phyloP scores from a whole-genome alignment of 2,888 invertebrate genomes.

The Torymus texanus region DNA sequence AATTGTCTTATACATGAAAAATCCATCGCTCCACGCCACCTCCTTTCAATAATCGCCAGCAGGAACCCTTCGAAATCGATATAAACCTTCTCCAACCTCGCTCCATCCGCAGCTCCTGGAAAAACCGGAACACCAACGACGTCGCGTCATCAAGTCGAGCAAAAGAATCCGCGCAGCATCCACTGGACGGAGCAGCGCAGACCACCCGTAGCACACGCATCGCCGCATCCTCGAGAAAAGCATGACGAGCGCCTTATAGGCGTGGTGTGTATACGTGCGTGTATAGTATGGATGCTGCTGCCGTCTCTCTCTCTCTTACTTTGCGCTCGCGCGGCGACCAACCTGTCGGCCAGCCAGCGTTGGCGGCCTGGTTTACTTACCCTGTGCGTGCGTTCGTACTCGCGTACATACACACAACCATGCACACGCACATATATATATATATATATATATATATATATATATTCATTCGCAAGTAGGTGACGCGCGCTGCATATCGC shows the following conservation, averaged over 20 bases:
- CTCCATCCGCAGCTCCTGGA: no score
- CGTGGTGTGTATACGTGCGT: not conserved
- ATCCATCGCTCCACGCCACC: no score
- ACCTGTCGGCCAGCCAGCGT: slow-evolving; percentile 42
- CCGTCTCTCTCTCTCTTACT: slow-evolving; percentile 26
- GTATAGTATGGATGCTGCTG: slow-evolving; percentile 20
- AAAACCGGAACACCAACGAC: no score
- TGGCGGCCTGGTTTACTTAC: slow-evolving; percentile 56
- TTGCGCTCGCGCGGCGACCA: slow-evolving; percentile 32
- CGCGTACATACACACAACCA: not conserved
- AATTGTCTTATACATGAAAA: no score
- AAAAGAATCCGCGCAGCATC: no score
- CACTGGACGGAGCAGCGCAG: no score
- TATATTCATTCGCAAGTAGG: slow-evolving; percentile 49
- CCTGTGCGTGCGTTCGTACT: not conserved
- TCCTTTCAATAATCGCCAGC: no score
- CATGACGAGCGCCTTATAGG: not conserved
- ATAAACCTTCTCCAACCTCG: no score
- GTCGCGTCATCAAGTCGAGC: no score
- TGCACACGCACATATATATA: not conserved
- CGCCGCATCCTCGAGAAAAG: slow-evolving; percentile 16
- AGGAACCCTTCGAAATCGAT: no score
- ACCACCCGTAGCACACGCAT: no score
- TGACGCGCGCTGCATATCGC: slow-evolving; percentile 49
- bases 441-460: not conserved